Conservation (phyloP, 2,797 vertebrate species). For the Syngnathus acus region DNA sequence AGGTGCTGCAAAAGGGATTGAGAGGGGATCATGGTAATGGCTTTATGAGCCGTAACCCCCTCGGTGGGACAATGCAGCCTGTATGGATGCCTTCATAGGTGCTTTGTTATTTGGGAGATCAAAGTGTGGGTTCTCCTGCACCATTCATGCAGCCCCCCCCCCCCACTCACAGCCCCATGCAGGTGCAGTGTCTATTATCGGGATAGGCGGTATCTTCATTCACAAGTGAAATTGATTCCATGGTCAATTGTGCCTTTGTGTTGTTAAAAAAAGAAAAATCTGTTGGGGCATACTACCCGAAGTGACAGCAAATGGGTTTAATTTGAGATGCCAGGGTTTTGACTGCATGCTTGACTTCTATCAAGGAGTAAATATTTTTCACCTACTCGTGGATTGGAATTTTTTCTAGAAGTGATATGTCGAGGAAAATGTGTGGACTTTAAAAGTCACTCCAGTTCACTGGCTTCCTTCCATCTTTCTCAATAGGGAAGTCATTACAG, state of each 20-base stretch:
- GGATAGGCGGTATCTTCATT: neutral
- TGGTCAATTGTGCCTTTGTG: too few species aligned
- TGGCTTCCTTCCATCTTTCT: conserved; percentile 33
- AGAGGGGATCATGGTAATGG: conserved; percentile 38
- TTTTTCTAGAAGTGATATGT: conserved; percentile 9
- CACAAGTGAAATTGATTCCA: too few species aligned
- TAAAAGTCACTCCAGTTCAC: conserved; percentile 14
- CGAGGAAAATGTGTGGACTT: conserved; percentile 4
- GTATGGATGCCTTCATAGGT: conserved; percentile 36
- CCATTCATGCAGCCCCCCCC: conserved; percentile 11
- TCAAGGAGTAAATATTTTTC: conserved; percentile 8
- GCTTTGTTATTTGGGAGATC: conserved; percentile 46
- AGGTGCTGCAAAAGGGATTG: conserved; percentile 39
- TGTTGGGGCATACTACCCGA: conserved; percentile 11
- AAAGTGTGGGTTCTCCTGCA: conserved; percentile 31
- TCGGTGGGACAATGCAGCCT: conserved; percentile 34
- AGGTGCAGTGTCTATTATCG: neutral
- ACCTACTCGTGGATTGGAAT: conserved; percentile 14
- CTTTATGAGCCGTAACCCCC: conserved; percentile 44
- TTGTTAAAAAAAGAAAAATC: conserved; percentile 16
- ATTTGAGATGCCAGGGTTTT: conserved; percentile 1
- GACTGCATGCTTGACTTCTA: conserved; percentile 15
- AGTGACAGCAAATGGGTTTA: conserved; percentile 15
- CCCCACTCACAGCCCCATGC: neutral
- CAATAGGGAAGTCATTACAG: conserved; percentile 36